These are phyloP conservation scores for Acleris emargana DNA, from an alignment of 2,888 invertebrate genomes.

Conservation along the genomic window DNA sequence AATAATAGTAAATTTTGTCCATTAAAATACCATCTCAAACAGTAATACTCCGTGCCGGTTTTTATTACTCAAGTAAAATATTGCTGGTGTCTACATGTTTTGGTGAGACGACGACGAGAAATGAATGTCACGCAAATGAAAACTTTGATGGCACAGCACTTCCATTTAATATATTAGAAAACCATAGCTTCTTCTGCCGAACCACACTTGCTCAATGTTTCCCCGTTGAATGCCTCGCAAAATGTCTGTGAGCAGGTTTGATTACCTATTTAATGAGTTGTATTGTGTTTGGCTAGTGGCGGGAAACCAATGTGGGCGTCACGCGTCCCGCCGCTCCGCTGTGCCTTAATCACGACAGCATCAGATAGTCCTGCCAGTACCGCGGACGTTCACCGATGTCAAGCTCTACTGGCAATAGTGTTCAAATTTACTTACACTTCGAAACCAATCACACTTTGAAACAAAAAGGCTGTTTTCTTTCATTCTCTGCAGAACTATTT, in stretches of 20 bases:
- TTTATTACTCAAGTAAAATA: too few relatives aligned
- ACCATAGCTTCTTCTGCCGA: neutral
- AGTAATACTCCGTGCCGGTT: too few relatives aligned
- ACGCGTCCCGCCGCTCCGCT: neutral
- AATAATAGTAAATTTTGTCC: too few relatives aligned
- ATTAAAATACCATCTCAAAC: too few relatives aligned
- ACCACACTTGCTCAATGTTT: neutral
- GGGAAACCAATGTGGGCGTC: slow-evolving; percentile 12
- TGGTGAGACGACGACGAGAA: too few relatives aligned
- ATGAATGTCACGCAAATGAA: too few relatives aligned
- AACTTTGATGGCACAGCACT: too few relatives aligned
- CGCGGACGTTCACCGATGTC: too few relatives aligned
- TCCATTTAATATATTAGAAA: too few relatives aligned
- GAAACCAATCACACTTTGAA: neutral
- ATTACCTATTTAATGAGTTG: slow-evolving; percentile 10
- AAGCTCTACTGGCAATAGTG: neutral
- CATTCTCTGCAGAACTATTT: neutral
- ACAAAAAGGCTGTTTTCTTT: neutral
- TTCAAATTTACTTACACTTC: neutral
- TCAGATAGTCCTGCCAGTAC: neutral
- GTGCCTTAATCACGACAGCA: neutral
- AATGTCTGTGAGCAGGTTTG: slow-evolving; percentile 6
- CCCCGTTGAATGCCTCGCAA: neutral
- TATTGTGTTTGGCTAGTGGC: slow-evolving; percentile 8
- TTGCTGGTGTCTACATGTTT: too few relatives aligned